These are phyloP conservation scores for Istiophorus platypterus DNA, from an alignment of 2,113 vertebrate genomes.

Conservation along the genomic window DNA sequence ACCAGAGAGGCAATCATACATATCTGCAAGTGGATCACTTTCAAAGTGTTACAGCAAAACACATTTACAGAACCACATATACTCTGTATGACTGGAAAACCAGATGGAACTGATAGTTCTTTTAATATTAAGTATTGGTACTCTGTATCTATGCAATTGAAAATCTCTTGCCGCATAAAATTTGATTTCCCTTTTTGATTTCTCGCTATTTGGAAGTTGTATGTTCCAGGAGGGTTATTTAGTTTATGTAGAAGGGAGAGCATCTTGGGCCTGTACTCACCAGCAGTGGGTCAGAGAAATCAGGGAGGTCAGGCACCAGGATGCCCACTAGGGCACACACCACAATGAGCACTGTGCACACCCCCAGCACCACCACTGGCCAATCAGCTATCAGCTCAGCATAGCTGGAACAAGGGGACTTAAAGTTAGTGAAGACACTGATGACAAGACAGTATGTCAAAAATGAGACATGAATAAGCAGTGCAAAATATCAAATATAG, in stretches of 20 bases:
- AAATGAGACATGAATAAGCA: background rate
- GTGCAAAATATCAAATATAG: background rate
- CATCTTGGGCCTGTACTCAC: conserved; percentile 81
- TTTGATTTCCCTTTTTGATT: background rate
- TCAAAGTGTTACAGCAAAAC: background rate
- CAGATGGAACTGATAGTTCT: background rate
- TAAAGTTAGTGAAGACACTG: background rate
- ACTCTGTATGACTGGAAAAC: background rate
- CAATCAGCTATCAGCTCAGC: conserved; percentile 96
- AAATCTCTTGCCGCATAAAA: conserved; percentile 7
- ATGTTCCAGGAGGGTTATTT: background rate
- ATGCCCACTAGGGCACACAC: conserved; percentile 95
- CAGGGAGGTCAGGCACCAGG: conserved; percentile 94
- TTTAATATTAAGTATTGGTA: background rate
- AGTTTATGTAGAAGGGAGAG: background rate
- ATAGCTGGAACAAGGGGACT: conserved; percentile 84
- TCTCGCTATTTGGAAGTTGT: background rate
- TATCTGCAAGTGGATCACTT: background rate
- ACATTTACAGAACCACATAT: no score
- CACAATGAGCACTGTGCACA: conserved; percentile 96
- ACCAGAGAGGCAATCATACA: background rate
- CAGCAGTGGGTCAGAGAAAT: conserved; percentile 97
- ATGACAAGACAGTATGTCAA: background rate
- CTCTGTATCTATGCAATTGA: background rate
- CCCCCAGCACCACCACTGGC: conserved; percentile 96